Conservation (phyloP, 2,888 invertebrate species). For the Auanema sp. region DNA sequence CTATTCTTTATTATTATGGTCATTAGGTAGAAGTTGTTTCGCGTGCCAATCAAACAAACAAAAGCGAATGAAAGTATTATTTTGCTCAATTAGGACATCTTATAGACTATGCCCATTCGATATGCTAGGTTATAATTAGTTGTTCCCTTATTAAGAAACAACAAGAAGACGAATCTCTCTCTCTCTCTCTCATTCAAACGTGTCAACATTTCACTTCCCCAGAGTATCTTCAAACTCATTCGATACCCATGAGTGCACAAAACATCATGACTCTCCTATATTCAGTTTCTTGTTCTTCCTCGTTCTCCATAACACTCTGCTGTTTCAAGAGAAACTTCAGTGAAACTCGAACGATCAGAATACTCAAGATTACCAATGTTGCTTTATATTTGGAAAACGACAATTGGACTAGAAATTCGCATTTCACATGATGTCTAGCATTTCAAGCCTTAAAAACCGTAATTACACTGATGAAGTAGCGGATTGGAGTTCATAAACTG, state of each 20-base stretch:
- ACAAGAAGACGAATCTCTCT: too few relatives aligned
- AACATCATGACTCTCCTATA: background rate
- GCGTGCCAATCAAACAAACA: too few relatives aligned
- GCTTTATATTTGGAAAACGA: slow-evolving; percentile 1
- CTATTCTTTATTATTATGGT: too few relatives aligned
- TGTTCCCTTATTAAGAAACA: too few relatives aligned
- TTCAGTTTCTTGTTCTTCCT: too few relatives aligned
- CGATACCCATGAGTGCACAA: slow-evolving; percentile 6
- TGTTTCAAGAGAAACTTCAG: background rate
- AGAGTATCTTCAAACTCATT: background rate
- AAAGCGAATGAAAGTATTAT: too few relatives aligned
- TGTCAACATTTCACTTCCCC: slow-evolving; percentile 2
- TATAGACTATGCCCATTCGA: too few relatives aligned
- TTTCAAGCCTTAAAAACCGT: background rate
- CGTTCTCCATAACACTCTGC: slow-evolving; percentile 1
- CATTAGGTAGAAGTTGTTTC: too few relatives aligned
- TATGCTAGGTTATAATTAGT: too few relatives aligned
- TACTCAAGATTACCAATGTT: background rate
- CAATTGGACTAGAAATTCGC: background rate
- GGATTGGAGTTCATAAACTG: background rate
- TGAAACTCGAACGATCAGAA: background rate
- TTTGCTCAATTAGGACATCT: too few relatives aligned
- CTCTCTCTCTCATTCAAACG: background rate
- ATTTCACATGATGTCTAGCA: background rate
- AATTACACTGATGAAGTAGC: too few relatives aligned